Evolutionary conservation across 2,888 invertebrate genomes (phyloP), one percentile per base, ranked within the genome.

Genomic region (Diplolepis rosae): DNA sequence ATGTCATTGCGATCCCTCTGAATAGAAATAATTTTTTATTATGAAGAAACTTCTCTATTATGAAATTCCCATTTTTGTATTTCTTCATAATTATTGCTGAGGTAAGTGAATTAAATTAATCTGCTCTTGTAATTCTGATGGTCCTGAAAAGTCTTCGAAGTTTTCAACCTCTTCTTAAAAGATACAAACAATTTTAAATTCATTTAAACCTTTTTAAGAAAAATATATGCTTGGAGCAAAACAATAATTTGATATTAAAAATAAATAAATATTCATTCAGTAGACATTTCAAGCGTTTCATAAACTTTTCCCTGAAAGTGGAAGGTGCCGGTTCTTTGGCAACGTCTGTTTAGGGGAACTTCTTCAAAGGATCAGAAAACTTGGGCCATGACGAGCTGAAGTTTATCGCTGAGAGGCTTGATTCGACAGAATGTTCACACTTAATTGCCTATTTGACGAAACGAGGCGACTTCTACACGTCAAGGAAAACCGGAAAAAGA

Each of bases 341-440:
- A 61, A 61, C 61, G 35, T 61, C 61, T 61, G 61, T 61, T 61
- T 39, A 61, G 61, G 61, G 24, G 11, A 61, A n/a, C 24, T 39
- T 61, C n/a, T 61, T 39, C 24, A 3, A 24, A 39, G 35, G 22
- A 7, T 24, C 24, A 24, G 24, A 35, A 13, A 35, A 24, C 22
- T 61, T 61, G 61, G 39, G 13, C 39, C n/a, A 61, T 32, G 39
- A 39, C 11, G 27, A 61, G 9, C 39, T 61, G 61, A 61, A 61
- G 39, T 27, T 7, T 15, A 61, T 61, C 18, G 22, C 39, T n/a
- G 22, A 39, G 22, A n/a, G 39, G 24, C 61, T 61, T 42, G 61
- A 61, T 39, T 15, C 39, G n/a, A 35, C 7, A 27, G 61, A 61
- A 61, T 61, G 61, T 27, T 24, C 24, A 1, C n/a, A 61, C 2